Percentiles rank a stretch among this genome's conserved stretches.
Evolutionary conservation across 2,797 vertebrate genomes (phyloP).

Genomic region (Avahi laniger): DNA sequence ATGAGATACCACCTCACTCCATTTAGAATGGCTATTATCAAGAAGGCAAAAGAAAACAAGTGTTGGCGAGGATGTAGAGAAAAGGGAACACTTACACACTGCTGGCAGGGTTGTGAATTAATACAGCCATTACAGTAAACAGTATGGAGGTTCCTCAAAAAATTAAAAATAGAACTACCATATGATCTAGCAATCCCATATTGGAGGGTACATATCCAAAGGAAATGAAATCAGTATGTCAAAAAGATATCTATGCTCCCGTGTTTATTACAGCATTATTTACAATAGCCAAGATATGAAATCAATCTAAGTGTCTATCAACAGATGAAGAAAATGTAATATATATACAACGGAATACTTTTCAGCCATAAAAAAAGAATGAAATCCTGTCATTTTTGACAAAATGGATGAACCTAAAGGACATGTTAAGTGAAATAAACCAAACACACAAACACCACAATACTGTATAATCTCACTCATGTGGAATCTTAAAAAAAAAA

Average conservation of each 20-base stretch:
- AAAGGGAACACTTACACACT: background rate
- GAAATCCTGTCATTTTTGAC: background rate
- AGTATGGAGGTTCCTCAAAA: background rate
- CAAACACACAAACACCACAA: background rate
- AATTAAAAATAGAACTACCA: background rate
- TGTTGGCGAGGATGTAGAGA: background rate
- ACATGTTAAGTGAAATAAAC: background rate
- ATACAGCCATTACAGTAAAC: background rate
- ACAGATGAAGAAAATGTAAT: background rate
- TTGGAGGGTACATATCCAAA: background rate
- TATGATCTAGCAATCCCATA: background rate
- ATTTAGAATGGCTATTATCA: background rate
- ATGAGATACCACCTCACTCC: background rate
- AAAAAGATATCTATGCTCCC: background rate
- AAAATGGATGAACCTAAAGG: background rate
- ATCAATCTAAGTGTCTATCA: background rate
- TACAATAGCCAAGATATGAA: background rate
- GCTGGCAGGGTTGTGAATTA: background rate
- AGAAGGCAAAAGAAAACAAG: background rate
- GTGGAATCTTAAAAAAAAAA: background rate
- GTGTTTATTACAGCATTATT: background rate
- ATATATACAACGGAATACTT: background rate
- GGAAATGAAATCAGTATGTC: background rate
- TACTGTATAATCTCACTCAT: background rate
- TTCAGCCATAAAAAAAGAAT: background rate